Base-by-base conservation (phyloP, 1,140 invertebrate genomes). In the Daktulosphaira vitifoliae region DNA sequence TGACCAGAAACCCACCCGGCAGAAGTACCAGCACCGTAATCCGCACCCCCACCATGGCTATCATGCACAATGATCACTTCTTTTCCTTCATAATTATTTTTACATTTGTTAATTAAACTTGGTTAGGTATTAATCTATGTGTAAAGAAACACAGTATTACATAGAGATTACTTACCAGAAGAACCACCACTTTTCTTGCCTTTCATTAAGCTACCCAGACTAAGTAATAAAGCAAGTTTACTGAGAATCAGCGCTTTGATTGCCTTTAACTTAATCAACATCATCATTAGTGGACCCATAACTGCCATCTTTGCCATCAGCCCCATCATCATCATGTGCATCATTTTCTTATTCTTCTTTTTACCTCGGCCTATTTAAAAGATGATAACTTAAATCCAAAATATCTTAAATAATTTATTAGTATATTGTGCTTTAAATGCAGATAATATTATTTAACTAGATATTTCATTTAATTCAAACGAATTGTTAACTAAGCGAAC, bases 261-360 rank as follows among this genome's bases (percentile, higher is more conserved):
- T 7, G 67, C 69, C 25, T 70, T 70, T 9, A 70, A n/a, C 46
- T 70, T 70, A 16, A 70, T 66, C 20, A 70, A 42, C 66, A 70
- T 42, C 54, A 70, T 50, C 66, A 68, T 66, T 1, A 70, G 39
- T 2, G 69, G 69, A 5, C 66, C 68, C 56, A 70, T 59, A 39
- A 70, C 37, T 7, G 69, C 69, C 50, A 65, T 54, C 44, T 69
- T 69, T 8, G 67, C 67, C 67, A 69, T 69, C 39, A 69, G 8
- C 5, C 65, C 65, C 42, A 66, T 68, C 67, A 68, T 54, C 67
- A 69, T 67, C 67, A 68, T 69, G 9, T 65, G 50, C 68, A 69
- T 65, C 65, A 69, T 66, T 51, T 69, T 68, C 39, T 69, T 69
- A 49, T 62, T 23, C 18, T 68, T 66, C 33, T 68, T 68, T 20